Evolutionary conservation across 2,888 invertebrate species (phyloP).

Genomic region (Stictocephala bisonia): DNA sequence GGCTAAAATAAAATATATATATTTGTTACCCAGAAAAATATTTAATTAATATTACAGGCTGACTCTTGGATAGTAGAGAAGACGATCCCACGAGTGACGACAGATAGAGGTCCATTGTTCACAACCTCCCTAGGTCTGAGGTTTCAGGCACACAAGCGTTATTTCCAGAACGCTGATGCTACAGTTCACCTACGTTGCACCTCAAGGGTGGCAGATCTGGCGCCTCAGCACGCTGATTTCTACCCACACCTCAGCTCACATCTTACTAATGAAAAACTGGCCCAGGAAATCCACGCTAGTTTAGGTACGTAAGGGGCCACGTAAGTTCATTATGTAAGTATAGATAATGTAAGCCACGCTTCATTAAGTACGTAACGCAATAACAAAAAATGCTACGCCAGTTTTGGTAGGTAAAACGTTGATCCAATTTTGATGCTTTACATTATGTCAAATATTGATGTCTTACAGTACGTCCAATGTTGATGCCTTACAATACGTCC

Average conservation of each 20-base stretch:
- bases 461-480: too few relatives aligned
- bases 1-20: too few relatives aligned
- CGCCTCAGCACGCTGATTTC: slow-evolving; percentile 46
- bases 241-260: slow-evolving; percentile 49
- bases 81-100: slow-evolving; percentile 32
- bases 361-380: too few relatives aligned
- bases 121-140: slow-evolving; percentile 50
- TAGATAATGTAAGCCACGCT: too few relatives aligned
- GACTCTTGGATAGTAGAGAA: slow-evolving; percentile 51
- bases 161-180: slow-evolving; percentile 46
- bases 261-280: slow-evolving; percentile 51
- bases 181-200: slow-evolving; percentile 50
- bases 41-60: slow-evolving; percentile 49
- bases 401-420: too few relatives aligned
- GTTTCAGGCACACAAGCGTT: slow-evolving; percentile 49
- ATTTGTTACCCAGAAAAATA: too few relatives aligned
- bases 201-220: slow-evolving; percentile 50
- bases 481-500: too few relatives aligned
- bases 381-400: too few relatives aligned
- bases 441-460: too few relatives aligned
- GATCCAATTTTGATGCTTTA: too few relatives aligned
- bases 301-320: not conserved
- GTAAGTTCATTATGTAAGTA: too few relatives aligned
- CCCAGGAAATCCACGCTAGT: slow-evolving; percentile 47
- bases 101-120: slow-evolving; percentile 46